Evolutionary conservation across 2,797 vertebrate species (phyloP), one percentile per base, ranked within the genome.

Genomic region (Philypnodon macrostomus): DNA sequence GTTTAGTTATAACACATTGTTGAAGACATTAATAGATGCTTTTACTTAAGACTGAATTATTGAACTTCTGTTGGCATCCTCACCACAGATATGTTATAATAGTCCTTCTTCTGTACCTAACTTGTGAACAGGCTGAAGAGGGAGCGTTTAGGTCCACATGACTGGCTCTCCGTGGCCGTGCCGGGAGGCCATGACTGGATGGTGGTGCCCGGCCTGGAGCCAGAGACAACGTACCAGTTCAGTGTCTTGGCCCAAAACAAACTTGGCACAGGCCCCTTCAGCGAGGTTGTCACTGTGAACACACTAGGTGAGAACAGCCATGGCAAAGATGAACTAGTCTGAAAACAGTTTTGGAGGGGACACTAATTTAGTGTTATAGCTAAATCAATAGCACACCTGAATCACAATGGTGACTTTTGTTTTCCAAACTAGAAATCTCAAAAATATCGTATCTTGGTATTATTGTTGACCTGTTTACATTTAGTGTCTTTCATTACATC

Each of bases 201-300:
- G 52, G 60, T 93, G 50, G 91, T 95, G 75, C 86, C 90, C 30
- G 91, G 93, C 56, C 86, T 98, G 65, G 93, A 94, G 80, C 90
- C 94, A 0, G 90, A 94, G 60, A 91, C 79, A 1, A 86, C 88
- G 7, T 98, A 98, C 90, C 95, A 98, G 88, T 96, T 97, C 89
- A 97, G 96, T 0, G 80, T 97, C 67, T 89, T 98, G 70, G 92
- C 95, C 60, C 92, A 95, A 79, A 98, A 97, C 89, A 96, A 95
- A 71, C 89, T 96, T 80, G 96, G 96, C 38, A 97, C 93, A 0
- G 94, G 95, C 19, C 95, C 94, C 62, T 98, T 98, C 90, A 97
- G 95, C 46, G 91, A 97, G 85, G 95, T 98, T 3, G 81, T 97
- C 87, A 91, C 94, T 85, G 91, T 93, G 53, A 86, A 90, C 76